Percentiles rank a stretch among this genome's conserved stretches.
Conservation (phyloP, 2,113 vertebrate genomes). For the Paradisaea rubra region DNA sequence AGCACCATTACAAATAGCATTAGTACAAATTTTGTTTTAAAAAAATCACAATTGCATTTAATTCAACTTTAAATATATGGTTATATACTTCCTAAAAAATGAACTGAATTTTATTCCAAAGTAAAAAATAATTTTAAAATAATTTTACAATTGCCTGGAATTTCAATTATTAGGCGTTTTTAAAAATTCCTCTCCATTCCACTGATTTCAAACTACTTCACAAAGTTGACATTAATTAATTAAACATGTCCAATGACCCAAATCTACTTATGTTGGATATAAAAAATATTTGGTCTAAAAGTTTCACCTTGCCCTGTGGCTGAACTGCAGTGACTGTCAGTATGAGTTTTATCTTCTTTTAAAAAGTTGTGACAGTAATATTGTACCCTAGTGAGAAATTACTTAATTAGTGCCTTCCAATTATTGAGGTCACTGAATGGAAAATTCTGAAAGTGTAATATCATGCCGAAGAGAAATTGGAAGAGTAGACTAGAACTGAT, state of each 20-base stretch:
- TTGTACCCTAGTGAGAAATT: background rate
- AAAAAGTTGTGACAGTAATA: background rate
- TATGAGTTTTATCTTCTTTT: background rate
- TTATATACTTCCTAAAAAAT: background rate
- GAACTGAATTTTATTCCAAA: background rate
- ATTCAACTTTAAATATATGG: background rate
- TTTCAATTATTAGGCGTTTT: background rate
- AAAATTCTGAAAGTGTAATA: background rate
- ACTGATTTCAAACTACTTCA: background rate
- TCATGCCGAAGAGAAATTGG: background rate
- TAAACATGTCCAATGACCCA: background rate
- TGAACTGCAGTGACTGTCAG: background rate
- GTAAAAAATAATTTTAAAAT: background rate
- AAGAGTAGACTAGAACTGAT: background rate
- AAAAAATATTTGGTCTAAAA: background rate
- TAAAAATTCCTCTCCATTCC: background rate
- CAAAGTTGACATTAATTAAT: background rate
- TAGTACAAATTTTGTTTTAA: background rate
- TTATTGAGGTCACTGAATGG: background rate
- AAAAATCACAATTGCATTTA: background rate
- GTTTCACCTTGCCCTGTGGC: background rate
- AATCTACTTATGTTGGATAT: background rate
- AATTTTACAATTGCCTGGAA: background rate
- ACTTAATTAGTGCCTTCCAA: constrained; percentile 1
- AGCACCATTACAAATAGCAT: background rate